Evolutionary conservation across 1,140 invertebrate species (phyloP), one percentile per base, ranked within the genome.

Genomic region (Polyergus mexicanus): DNA sequence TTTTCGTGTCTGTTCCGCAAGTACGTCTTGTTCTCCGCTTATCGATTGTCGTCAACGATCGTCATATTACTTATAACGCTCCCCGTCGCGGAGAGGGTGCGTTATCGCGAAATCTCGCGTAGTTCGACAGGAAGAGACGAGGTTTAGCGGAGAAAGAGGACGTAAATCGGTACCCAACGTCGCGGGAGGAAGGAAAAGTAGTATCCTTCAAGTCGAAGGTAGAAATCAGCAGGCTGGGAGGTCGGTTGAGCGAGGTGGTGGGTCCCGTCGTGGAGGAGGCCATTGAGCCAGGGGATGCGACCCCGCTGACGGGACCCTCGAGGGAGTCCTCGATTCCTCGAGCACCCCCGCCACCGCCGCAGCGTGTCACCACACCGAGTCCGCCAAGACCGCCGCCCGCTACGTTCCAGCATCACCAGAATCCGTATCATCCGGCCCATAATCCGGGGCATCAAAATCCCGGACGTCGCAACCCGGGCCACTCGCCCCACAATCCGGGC

Each of bases 261-360:
- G 94, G 94, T 94, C 94, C 94, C 94, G 94, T 95, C 94, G 94
- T 95, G 94, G 94, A 95, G 94, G 94, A 95, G 94, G 94, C 94
- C 93, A 93, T 94, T 75, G 94, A 95, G 94, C 94, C 94, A 91
- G 94, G 94, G 92, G 94, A 95, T 95, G 94, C 93, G 86, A 94
- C 94, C 94, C 92, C 94, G 92, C 93, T 94, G 94, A 94, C 94
- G 94, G 94, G 94, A 93, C 94, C 94, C 93, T 90, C 93, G 87
- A 92, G 92, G 91, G 93, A 94, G 86, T 91, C 90, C 91, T 91
- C 93, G 85, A 78, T 92, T 78, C 92, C 91, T 44, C 88, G 89
- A 87, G 84, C 62, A 72, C 88, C 89, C 72, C 90, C 87, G 62
- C 87, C 91, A 44, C 91, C 89, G 38, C 92, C 92, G 38, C 90